phyloP scores from a whole-genome alignment of 2,113 vertebrate genomes.

The Trematocara macrostoma region DNA sequence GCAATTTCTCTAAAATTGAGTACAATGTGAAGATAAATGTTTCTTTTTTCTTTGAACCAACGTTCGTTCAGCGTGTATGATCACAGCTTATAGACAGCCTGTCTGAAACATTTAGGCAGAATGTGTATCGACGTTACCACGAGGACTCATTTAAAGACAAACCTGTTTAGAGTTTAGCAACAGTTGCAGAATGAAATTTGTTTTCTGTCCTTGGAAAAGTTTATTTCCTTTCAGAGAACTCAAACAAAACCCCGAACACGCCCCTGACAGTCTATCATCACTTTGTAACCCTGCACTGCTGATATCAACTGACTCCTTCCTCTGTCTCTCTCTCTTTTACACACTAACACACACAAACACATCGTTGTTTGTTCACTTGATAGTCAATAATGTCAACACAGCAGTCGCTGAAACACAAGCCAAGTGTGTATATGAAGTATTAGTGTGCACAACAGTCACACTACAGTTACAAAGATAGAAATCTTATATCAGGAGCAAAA shows the following conservation, averaged over 20 bases:
- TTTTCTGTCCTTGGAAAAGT: neutral
- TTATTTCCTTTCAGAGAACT: neutral
- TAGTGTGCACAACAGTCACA: neutral
- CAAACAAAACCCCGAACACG: neutral
- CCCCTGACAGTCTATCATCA: neutral
- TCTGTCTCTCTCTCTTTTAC: neutral
- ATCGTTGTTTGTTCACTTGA: neutral
- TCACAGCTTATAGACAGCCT: neutral
- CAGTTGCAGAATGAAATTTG: neutral
- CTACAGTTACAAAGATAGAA: neutral
- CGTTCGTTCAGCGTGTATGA: neutral
- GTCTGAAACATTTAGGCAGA: neutral
- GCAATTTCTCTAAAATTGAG: neutral
- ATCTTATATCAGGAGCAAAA: neutral
- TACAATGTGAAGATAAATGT: neutral
- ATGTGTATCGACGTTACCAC: neutral
- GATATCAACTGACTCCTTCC: neutral
- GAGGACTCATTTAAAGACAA: neutral
- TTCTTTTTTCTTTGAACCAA: neutral
- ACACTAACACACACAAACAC: neutral
- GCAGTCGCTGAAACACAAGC: neutral
- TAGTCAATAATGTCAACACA: neutral
- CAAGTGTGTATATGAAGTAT: neutral
- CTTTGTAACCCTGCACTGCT: slow-evolving; percentile 5
- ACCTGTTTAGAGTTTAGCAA: neutral